Evolutionary conservation across 2,888 invertebrate genomes (phyloP), one percentile per base, ranked within the genome.

Genomic region (Drosophila kokeensis): DNA sequence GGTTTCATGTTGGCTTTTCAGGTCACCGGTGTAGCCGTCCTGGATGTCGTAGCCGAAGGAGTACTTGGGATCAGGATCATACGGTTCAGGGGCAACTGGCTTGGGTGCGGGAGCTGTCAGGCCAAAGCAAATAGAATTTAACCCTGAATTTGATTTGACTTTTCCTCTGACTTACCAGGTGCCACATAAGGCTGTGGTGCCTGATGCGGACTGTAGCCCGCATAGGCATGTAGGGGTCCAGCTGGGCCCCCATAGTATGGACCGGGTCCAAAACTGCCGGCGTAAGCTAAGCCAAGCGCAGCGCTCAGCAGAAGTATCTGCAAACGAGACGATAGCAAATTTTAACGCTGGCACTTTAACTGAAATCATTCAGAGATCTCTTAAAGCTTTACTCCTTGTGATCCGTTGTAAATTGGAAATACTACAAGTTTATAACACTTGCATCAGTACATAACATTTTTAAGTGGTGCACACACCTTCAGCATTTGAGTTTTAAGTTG

Each of bases 1-100:
- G 69, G 94, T 94, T 93, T 95, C 95, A 77, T 94, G 94, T 92
- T 95, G 95, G 38, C 92, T 93, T 83, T 94, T 94, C 58, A 92
- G 90, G 76, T 94, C 94, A 2, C 94, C 94, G 4, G 94, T 94
- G 50, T 94, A 91, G 40, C 93, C 92, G 61, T 94, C 94, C 86
- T 94, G 93, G 40, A 94, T 92, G 50, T 94, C 94, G 79, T 94
- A 94, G 29, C 93, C 93, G 78, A 93, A 94, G 36, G 93, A 93
- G 85, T 94, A 94, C 88, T 94, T 94, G 21, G 93, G 93, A 69
- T 92, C 91, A 2, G 91, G 82, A 77, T 93, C 93, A 59, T 92
- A 93, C 3, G 92, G 93, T 34, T 93, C 93, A 1, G 92, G 91
- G 0, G 90, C 91, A 10, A 76, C 90, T 1, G 91, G 90, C 57